Percentiles rank a stretch among this genome's conserved stretches.
Evolutionary conservation across 2,888 invertebrate species (phyloP).

Genomic region (Hipparchia semele): DNA sequence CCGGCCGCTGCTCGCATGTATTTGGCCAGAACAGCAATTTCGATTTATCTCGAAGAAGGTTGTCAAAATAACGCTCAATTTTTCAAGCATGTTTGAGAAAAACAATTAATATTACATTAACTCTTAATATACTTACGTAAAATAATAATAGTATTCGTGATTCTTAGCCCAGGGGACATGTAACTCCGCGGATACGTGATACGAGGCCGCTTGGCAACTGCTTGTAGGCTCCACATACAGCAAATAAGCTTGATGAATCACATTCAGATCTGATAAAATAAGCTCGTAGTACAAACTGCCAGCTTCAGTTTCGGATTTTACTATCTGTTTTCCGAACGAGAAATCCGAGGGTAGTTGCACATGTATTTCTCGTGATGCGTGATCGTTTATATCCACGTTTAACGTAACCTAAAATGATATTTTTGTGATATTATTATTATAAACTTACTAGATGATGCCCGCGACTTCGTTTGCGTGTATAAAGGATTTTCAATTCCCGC

Average conservation of each 20-base stretch:
- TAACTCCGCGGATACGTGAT: constrained; percentile 84
- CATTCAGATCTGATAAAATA: constrained; percentile 80
- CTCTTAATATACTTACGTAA: constrained; percentile 75
- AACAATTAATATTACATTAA: not conserved
- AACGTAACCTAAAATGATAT: constrained; percentile 79
- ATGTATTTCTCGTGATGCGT: constrained; percentile 61
- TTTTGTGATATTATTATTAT: constrained; percentile 39
- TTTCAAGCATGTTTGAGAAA: no score
- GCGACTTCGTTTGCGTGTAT: no score
- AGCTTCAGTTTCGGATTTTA: constrained; percentile 80
- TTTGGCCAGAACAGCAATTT: no score
- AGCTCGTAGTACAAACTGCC: constrained; percentile 85
- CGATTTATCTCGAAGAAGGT: no score
- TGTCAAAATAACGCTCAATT: no score
- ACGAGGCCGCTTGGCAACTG: constrained; percentile 64
- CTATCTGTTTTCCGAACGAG: constrained; percentile 54
- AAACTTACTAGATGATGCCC: no score
- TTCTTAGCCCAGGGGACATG: constrained; percentile 87
- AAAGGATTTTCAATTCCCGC: no score
- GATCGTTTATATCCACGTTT: constrained; percentile 85
- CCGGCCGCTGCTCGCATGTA: no score
- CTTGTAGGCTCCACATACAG: constrained; percentile 82
- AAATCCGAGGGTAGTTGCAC: constrained; percentile 67
- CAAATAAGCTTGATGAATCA: constrained; percentile 83
- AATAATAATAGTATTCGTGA: constrained; percentile 83